These are phyloP conservation scores for Cyanistes caeruleus DNA, from an alignment of 2,113 vertebrate species.

Conservation along the genomic window DNA sequence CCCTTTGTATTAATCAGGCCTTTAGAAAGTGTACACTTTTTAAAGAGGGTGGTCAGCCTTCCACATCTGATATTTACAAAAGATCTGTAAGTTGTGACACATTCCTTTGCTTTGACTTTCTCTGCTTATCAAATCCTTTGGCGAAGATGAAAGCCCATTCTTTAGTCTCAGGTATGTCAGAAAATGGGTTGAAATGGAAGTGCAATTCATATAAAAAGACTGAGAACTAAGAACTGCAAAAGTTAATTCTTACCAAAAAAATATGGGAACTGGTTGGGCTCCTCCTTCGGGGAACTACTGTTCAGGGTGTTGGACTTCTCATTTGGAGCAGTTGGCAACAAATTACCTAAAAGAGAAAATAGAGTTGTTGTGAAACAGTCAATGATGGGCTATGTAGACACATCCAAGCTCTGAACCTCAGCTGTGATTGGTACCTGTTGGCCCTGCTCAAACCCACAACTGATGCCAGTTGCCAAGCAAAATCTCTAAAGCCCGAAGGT, in stretches of 20 bases:
- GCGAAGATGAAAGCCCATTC: background rate
- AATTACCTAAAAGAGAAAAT: background rate
- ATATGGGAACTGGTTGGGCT: background rate
- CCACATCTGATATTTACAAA: background rate
- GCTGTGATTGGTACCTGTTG: background rate
- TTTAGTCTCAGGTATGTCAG: background rate
- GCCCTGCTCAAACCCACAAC: background rate
- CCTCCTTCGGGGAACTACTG: background rate
- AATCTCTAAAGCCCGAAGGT: background rate
- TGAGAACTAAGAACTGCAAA: background rate
- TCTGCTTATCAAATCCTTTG: background rate
- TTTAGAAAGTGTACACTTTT: background rate
- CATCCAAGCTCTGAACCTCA: background rate
- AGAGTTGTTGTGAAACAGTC: background rate
- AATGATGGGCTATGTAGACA: background rate
- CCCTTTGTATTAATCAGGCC: background rate
- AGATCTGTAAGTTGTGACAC: background rate
- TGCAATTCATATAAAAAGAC: background rate
- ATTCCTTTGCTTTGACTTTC: background rate
- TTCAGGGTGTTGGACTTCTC: background rate
- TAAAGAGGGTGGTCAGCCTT: background rate
- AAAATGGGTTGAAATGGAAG: background rate
- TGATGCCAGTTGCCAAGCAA: background rate
- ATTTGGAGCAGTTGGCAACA: background rate
- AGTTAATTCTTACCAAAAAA: slow-evolving; percentile 51